Percentiles rank a stretch among this genome's conserved stretches.
Conservation (phyloP, 2,888 invertebrate species). For the Chrysopilus asiliformis region DNA sequence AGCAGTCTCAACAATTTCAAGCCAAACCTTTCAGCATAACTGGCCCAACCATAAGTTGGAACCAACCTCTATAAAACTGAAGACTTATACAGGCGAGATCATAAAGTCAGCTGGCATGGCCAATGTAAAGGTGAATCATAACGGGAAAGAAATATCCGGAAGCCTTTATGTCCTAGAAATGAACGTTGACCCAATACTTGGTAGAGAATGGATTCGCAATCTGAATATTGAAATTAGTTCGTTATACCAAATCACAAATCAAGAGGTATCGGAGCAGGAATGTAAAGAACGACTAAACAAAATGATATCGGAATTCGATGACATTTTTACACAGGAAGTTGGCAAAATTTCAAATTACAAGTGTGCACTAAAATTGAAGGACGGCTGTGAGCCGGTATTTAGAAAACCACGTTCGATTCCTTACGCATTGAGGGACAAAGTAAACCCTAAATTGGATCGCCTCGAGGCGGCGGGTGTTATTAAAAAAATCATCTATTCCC, state of each 20-base stretch:
- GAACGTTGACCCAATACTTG: slow-evolving; percentile 3
- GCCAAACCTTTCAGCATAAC: too few relatives aligned
- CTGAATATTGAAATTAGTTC: too few relatives aligned
- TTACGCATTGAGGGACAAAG: slow-evolving; percentile 6
- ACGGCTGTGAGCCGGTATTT: slow-evolving; percentile 8
- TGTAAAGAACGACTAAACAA: too few relatives aligned
- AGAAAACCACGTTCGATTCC: slow-evolving; percentile 5
- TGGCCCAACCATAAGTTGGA: slow-evolving; percentile 4
- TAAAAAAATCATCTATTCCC: slow-evolving; percentile 11
- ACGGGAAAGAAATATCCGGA: not conserved
- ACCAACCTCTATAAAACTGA: too few relatives aligned
- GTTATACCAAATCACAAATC: too few relatives aligned
- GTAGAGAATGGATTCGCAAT: not conserved
- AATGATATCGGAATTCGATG: slow-evolving; percentile 6
- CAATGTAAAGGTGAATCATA: slow-evolving; percentile 2
- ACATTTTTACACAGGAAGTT: slow-evolving; percentile 9
- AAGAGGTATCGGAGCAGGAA: too few relatives aligned
- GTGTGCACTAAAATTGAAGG: slow-evolving; percentile 6
- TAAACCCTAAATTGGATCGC: slow-evolving; percentile 7
- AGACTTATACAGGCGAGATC: slow-evolving; percentile 8
- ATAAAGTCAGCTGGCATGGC: slow-evolving; percentile 6
- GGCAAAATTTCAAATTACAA: slow-evolving; percentile 8
- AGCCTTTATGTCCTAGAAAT: slow-evolving; percentile 4
- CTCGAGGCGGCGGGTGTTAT: slow-evolving; percentile 6
- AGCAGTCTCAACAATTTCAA: slow-evolving; percentile 6